These are phyloP conservation scores for Falcaria lacertinaria DNA, from an alignment of 2,888 invertebrate species.

Conservation along the genomic window DNA sequence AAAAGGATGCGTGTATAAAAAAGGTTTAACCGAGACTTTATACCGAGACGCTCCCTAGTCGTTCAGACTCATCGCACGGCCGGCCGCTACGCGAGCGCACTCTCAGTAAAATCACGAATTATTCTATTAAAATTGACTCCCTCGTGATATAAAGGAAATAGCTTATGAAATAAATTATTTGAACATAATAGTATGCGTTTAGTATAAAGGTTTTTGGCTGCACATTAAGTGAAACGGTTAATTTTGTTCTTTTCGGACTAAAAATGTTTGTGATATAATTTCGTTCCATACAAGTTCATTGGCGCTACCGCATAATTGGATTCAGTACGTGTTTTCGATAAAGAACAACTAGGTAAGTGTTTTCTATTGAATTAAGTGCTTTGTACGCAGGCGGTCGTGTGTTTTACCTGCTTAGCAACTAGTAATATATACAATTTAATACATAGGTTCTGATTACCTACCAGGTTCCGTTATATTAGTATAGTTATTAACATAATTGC, in stretches of 20 bases:
- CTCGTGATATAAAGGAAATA: not conserved
- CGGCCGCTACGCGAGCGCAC: slow-evolving; percentile 24
- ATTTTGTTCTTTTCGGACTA: slow-evolving; percentile 3
- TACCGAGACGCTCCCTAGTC: slow-evolving; percentile 25
- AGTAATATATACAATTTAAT: no score
- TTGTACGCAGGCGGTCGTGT: not conserved
- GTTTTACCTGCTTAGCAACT: no score
- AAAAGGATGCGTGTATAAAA: slow-evolving; percentile 51
- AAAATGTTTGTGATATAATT: slow-evolving; percentile 1
- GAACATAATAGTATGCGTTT: no score
- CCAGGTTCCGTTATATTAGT: no score
- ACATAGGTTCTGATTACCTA: no score
- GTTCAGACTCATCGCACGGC: slow-evolving; percentile 46
- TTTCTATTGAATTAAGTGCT: not conserved
- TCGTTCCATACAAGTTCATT: not conserved
- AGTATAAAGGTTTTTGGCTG: no score
- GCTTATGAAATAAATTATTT: not conserved
- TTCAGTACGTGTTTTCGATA: slow-evolving; percentile 1
- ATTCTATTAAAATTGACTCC: slow-evolving; percentile 9
- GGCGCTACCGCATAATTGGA: not conserved
- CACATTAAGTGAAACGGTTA: not conserved
- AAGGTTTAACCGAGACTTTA: slow-evolving; percentile 28
- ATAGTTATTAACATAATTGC: no score
- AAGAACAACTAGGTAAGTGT: slow-evolving; percentile 2
- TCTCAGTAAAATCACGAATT: slow-evolving; percentile 14